Percentiles rank a stretch among this genome's conserved stretches.
These are phyloP conservation scores for Sarcoramphus papa DNA, from an alignment of 2,797 vertebrate genomes.

Conservation along the genomic window DNA sequence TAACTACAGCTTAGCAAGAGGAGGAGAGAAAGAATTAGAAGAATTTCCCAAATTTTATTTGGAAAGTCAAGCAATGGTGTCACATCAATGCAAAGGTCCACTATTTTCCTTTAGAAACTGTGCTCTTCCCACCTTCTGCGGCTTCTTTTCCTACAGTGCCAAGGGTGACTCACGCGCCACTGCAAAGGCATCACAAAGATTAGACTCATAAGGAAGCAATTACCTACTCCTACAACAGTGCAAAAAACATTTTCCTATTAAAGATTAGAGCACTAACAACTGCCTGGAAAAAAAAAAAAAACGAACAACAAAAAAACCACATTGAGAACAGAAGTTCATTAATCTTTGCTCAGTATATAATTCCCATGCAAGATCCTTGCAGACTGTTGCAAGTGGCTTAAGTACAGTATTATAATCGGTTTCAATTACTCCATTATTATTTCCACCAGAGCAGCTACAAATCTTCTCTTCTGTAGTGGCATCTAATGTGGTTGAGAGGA, in stretches of 20 bases:
- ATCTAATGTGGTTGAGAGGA: not conserved
- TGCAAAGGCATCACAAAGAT: conserved; percentile 14
- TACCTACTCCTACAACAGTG: not conserved
- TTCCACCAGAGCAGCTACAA: conserved; percentile 6
- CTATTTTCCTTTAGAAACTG: not conserved
- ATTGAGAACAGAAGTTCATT: conserved; percentile 14
- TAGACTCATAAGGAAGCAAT: conserved; percentile 45
- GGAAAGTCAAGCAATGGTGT: not conserved
- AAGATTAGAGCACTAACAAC: conserved; percentile 20
- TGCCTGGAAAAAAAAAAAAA: not conserved
- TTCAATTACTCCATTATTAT: conserved; percentile 34
- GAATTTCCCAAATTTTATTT: not conserved
- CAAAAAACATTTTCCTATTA: not conserved
- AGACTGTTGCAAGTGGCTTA: conserved; percentile 31
- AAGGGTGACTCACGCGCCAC: not conserved
- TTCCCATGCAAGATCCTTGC: not conserved
- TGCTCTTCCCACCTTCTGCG: not conserved
- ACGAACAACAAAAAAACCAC: not conserved
- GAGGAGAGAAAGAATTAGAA: not conserved
- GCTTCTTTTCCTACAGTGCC: not conserved
- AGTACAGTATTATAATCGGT: not conserved
- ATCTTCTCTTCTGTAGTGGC: not conserved
- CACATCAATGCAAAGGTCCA: not conserved
- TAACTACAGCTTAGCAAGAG: not conserved
- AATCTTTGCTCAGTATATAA: not conserved